phyloP scores from a whole-genome alignment of 2,113 vertebrate genomes.

The Hylia prasina region DNA sequence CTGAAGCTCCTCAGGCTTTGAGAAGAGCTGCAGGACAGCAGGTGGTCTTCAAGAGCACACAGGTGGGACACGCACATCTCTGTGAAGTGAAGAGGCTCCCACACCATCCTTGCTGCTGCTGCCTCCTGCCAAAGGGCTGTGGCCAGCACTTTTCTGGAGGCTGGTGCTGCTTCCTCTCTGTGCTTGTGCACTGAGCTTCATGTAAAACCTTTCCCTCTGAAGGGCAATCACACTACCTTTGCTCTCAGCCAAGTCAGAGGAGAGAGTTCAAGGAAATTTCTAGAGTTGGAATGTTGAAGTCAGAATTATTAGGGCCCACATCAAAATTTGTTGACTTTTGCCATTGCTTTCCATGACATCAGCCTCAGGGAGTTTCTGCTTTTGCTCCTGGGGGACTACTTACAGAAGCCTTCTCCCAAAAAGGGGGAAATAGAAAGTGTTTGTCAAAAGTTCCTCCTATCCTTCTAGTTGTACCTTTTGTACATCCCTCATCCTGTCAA shows the following conservation, averaged over 20 bases:
- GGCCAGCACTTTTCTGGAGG: background rate
- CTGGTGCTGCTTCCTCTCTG: background rate
- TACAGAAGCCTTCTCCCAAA: background rate
- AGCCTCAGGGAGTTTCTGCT: background rate
- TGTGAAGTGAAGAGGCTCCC: background rate
- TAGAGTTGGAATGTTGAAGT: background rate
- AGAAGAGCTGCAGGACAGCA: background rate
- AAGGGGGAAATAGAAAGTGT: background rate
- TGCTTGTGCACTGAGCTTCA: background rate
- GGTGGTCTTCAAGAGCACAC: background rate
- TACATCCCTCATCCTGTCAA: background rate
- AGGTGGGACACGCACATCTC: accelerated
- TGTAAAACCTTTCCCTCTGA: background rate
- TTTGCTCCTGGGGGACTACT: background rate
- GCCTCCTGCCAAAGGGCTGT: accelerated
- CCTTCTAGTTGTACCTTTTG: background rate
- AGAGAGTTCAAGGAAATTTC: background rate
- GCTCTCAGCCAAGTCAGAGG: background rate
- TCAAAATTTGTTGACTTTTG: background rate
- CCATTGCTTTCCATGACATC: background rate
- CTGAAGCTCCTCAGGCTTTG: background rate
- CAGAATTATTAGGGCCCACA: background rate
- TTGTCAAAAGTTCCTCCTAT: background rate
- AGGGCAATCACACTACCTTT: background rate
- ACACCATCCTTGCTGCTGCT: accelerated